phyloP scores from a whole-genome alignment of 2,888 invertebrate species.

The Ectemnius cavifrons region DNA sequence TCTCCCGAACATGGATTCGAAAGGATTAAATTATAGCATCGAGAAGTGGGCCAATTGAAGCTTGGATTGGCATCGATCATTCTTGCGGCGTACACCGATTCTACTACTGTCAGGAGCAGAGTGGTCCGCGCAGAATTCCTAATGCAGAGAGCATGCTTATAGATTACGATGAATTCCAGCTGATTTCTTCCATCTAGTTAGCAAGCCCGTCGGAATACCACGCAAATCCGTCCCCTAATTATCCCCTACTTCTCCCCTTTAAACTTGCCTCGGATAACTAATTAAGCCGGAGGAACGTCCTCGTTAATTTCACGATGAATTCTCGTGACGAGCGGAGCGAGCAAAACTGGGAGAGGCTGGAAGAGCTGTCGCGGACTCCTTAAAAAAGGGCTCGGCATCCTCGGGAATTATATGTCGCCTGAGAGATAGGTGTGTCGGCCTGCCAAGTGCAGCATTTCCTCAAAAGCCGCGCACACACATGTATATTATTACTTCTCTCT shows the following conservation, averaged over 20 bases:
- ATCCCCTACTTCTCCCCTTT: slow-evolving; percentile 9
- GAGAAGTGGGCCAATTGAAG: too few species aligned
- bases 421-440: too few species aligned
- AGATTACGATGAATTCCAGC: background rate
- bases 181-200: slow-evolving; percentile 1
- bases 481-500: too few species aligned
- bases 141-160: background rate
- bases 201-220: background rate
- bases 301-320: slow-evolving; percentile 32
- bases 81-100: too few species aligned
- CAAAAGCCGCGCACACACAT: too few species aligned
- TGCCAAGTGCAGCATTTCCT: too few species aligned
- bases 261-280: slow-evolving; percentile 28
- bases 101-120: too few species aligned
- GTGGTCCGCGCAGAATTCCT: too few species aligned
- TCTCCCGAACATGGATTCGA: too few species aligned
- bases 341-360: background rate
- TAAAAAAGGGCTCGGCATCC: background rate
- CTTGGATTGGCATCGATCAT: too few species aligned
- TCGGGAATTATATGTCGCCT: too few species aligned
- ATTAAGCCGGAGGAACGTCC: slow-evolving; percentile 26
- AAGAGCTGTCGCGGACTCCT: background rate
- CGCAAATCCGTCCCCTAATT: slow-evolving; percentile 22
- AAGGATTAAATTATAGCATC: too few species aligned
- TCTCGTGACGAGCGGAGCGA: background rate